Evolutionary conservation across 37 sponge, comb jelly and placozoan genomes (phyloP).

Genomic region (Ianthella basta): DNA sequence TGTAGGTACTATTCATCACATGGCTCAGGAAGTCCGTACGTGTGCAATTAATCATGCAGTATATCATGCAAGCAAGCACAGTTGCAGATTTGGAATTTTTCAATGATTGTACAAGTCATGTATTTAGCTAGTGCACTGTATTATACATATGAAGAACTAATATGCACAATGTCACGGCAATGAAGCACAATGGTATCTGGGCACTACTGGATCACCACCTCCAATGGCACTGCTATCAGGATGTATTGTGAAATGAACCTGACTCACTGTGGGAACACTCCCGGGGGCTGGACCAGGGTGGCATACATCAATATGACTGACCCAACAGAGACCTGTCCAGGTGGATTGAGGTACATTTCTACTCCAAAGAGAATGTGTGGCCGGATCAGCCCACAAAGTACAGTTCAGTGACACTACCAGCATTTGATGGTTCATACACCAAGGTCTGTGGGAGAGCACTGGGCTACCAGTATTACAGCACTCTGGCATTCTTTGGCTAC

Average conservation of each 20-base stretch:
- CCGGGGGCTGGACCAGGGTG: constrained; percentile 31
- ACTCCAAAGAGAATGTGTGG: constrained; percentile 19
- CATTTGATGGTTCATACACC: not conserved
- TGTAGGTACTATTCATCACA: too few relatives aligned
- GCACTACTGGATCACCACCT: too few relatives aligned
- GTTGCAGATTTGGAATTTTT: too few relatives aligned
- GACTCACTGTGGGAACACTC: not conserved
- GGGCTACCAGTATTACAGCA: not conserved
- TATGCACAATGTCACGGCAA: too few relatives aligned
- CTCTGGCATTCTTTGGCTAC: not conserved
- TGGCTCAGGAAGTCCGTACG: too few relatives aligned
- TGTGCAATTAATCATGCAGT: too few relatives aligned
- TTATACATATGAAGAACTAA: too few relatives aligned
- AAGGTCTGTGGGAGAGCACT: constrained; percentile 11
- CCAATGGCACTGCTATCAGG: too few relatives aligned
- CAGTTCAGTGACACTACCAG: not conserved
- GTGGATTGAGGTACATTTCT: not conserved
- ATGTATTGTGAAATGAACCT: constrained; percentile 4
- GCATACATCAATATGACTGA: constrained; percentile 47
- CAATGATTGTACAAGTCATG: too few relatives aligned
- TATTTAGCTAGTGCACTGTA: too few relatives aligned
- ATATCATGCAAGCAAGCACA: too few relatives aligned
- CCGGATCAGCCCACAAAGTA: not conserved
- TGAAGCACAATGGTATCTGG: too few relatives aligned
- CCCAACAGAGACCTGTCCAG: constrained; percentile 3